These are phyloP conservation scores for Ginglymostoma cirratum DNA, from an alignment of 2,113 vertebrate genomes.

Conservation along the genomic window DNA sequence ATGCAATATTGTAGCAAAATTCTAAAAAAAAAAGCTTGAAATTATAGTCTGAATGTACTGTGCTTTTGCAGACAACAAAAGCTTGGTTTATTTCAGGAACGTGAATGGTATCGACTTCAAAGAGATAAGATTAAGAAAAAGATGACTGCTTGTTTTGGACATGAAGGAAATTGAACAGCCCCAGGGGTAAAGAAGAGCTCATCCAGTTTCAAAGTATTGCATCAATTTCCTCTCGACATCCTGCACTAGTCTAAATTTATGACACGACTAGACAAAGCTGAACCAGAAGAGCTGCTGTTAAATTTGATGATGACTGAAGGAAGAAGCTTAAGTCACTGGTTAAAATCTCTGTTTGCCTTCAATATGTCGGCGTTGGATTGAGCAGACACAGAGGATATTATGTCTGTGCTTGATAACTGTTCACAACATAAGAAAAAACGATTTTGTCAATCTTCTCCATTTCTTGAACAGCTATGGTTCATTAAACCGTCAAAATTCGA, in stretches of 20 bases:
- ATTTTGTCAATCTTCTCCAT: not conserved
- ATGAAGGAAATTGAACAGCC: slow-evolving; percentile 8
- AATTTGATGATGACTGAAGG: not conserved
- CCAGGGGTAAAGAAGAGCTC: not conserved
- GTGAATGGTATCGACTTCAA: not conserved
- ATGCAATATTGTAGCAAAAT: not conserved
- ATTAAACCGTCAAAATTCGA: not conserved
- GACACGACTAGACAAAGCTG: not conserved
- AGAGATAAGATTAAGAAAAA: slow-evolving; percentile 19
- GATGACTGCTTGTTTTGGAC: not conserved
- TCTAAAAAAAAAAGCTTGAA: not conserved
- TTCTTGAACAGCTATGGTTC: not conserved
- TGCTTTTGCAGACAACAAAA: not conserved
- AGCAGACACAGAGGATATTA: not conserved
- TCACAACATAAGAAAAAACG: not conserved
- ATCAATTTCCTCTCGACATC: not conserved
- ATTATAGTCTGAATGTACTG: not conserved
- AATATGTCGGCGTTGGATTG: not conserved
- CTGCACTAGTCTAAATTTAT: slow-evolving; percentile 9
- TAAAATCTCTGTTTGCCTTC: not conserved
- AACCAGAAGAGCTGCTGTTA: slow-evolving; percentile 2
- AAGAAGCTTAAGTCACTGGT: not conserved
- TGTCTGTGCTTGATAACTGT: not conserved
- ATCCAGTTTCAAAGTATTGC: not conserved
- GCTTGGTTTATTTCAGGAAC: not conserved